Evolutionary conservation across 2,113 vertebrate species (phyloP), one percentile per base, ranked within the genome.

Genomic region (Chascanopsetta lugubris): DNA sequence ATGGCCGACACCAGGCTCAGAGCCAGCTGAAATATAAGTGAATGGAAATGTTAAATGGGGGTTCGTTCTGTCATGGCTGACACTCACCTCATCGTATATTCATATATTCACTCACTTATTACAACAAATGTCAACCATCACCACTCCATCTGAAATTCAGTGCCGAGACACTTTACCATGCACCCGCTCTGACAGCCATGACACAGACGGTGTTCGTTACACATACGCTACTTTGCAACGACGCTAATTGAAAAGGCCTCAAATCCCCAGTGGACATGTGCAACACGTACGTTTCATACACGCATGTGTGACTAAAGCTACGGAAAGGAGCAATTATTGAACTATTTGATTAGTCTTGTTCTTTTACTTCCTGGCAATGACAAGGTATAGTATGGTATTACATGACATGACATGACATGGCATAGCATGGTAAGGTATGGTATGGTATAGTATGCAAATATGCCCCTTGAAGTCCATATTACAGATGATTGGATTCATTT

Each of bases 101-200:
- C 3, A 57, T 34, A 9, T 15, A 56, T 49, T 61, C 20, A 40
- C 25, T 57, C 43, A 8, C 12, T 27, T 4, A 21, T 50, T 25
- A 46, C 21, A 9, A n/a, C 10, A 51, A 45, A 67, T 71, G 43
- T 56, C 30, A 32, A 15, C 34, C 4, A 38, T 15, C 13, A 38
- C 13, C 15, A 3, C 34, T 38, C 13, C 12, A 38, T 15, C 6
- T 38, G 3, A 38, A n/a, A 38, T 38, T 38, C 34, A 38, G 32
- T 34, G 32, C 32, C 10, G 10, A 34, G 32, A 12, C 32, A 34
- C 32, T 38, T 38, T 6, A 38, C n/a, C n/a, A n/a, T n/a, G n/a
- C n/a, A n/a, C n/a, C n/a, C n/a, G n/a, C n/a, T n/a, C n/a, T n/a
- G n/a, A 38, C 2, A 17, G 34, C 13, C 34, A 15, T 5, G 34